phyloP scores from a whole-genome alignment of 1,140 invertebrate species.

The Drosophila repletoides region DNA sequence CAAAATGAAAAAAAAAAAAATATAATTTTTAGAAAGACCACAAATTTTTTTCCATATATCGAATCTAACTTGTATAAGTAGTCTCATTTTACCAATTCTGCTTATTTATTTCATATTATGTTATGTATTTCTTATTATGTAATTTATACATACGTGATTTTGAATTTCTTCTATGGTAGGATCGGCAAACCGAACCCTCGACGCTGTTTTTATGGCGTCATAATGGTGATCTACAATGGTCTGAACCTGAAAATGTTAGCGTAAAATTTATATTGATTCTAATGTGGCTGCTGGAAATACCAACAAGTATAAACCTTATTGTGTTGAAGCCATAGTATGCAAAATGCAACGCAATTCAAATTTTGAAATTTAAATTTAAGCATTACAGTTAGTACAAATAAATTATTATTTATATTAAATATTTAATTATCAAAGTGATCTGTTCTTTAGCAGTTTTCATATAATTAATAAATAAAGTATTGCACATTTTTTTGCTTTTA shows the following conservation, averaged over 20 bases:
- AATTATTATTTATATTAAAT: too few species aligned
- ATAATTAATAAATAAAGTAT: too few species aligned
- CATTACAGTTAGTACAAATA: too few species aligned
- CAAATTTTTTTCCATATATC: too few species aligned
- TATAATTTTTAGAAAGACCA: too few species aligned
- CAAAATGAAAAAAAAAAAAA: too few species aligned
- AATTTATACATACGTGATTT: constrained; percentile 68
- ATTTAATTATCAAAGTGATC: too few species aligned
- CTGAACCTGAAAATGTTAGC: constrained; percentile 88
- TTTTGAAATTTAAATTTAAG: too few species aligned
- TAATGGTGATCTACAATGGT: constrained; percentile 95
- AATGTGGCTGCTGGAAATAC: neutral
- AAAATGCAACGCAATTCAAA: too few species aligned
- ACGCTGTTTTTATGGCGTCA: constrained; percentile 88
- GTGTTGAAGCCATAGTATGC: neutral
- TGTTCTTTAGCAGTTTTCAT: neutral
- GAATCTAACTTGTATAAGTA: too few species aligned
- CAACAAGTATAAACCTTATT: neutral
- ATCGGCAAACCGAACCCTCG: constrained; percentile 94
- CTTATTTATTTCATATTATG: constrained; percentile 3
- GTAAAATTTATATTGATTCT: constrained; percentile 38
- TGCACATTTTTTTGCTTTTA: too few species aligned
- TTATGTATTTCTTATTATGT: constrained; percentile 26
- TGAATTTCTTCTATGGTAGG: constrained; percentile 83
- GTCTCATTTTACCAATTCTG: neutral